Base-by-base conservation (phyloP, 2,888 invertebrate species). In the Heliconius hortense region DNA sequence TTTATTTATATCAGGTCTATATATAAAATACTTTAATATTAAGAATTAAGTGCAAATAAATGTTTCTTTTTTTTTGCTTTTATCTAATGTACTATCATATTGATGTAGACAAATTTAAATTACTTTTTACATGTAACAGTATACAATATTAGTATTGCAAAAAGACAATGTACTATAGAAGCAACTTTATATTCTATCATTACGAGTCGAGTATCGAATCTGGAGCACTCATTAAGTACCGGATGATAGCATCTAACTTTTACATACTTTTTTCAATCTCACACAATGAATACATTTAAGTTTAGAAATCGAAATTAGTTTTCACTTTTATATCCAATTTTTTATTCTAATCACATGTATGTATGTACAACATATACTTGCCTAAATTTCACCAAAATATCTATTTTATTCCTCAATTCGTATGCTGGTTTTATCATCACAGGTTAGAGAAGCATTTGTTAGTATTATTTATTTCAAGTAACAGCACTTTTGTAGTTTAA, bases 261-360 rank as follows among this genome's bases (percentile, higher is more conserved):
- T 48, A 64, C 66, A 43, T 18, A 56, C 56, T 71, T 67, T 69
- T 69, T 31, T 56, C 31, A 56, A 69, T 69, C 69, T 69, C 68
- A 68, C 53, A 28, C 68, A 68, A 53, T 68, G 48, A 68, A 66
- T 76, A 63, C 64, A 66, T 70, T 66, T 73, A 60, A 75, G 67
- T 68, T 72, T 69, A 78, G 77, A 78, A 77, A 76, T 71, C 75
- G 73, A 75, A 62, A 69, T 72, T 62, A n/a, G 67, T 78, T 78
- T 78, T 78, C 77, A 77, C 78, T 78, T 78, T 76, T 76, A 70
- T 74, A 76, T 74, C 72, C 28, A 39, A 67, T 71, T 76, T 73
- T 66, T 53, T 71, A 75, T 78, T 78, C 78, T 72, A 72, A 78
- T 66, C 72, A 68, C 78, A 56, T n/a, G n/a, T 56, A 35, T 35